These are phyloP conservation scores for Isotomurus palustris DNA, from an alignment of 2,888 invertebrate species.

Conservation along the genomic window DNA sequence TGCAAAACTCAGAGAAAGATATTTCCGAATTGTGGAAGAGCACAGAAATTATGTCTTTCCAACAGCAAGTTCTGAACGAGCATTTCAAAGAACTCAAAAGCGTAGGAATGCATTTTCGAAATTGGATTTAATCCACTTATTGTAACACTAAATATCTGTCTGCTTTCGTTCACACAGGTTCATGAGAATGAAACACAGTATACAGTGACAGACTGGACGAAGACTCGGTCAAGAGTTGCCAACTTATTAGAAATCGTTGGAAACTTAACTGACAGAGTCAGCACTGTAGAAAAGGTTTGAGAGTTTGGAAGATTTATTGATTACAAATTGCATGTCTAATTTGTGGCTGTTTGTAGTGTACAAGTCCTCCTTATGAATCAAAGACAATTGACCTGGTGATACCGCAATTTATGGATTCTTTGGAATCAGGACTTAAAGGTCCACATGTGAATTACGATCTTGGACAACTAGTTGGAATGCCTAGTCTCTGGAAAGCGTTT, in stretches of 20 bases:
- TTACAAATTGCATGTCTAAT: constrained; percentile 4
- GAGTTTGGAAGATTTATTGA: not conserved
- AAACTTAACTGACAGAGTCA: constrained; percentile 24
- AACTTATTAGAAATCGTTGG: constrained; percentile 17
- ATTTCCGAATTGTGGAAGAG: constrained; percentile 37
- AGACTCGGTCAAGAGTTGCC: constrained; percentile 23
- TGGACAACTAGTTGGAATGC: constrained; percentile 26
- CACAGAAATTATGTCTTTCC: constrained; percentile 34
- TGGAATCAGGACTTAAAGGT: constrained; percentile 25
- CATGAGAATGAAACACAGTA: constrained; percentile 32
- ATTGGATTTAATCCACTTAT: not conserved
- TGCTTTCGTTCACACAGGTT: no score
- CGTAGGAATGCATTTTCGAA: not conserved
- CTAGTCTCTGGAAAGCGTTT: constrained; percentile 31
- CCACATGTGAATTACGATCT: constrained; percentile 29
- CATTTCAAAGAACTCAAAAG: constrained; percentile 11
- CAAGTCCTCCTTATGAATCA: constrained; percentile 32
- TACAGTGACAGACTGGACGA: constrained; percentile 23
- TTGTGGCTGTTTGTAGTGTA: constrained; percentile 24
- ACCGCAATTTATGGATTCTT: constrained; percentile 28
- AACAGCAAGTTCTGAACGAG: constrained; percentile 28
- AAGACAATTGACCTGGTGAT: constrained; percentile 34
- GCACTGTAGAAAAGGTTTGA: constrained; percentile 27
- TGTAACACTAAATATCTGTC: not conserved
- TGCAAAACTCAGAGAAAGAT: constrained; percentile 22